phyloP scores from a whole-genome alignment of 92 coral and sea anemone species.

The Hydrozoanthus gracilis region DNA sequence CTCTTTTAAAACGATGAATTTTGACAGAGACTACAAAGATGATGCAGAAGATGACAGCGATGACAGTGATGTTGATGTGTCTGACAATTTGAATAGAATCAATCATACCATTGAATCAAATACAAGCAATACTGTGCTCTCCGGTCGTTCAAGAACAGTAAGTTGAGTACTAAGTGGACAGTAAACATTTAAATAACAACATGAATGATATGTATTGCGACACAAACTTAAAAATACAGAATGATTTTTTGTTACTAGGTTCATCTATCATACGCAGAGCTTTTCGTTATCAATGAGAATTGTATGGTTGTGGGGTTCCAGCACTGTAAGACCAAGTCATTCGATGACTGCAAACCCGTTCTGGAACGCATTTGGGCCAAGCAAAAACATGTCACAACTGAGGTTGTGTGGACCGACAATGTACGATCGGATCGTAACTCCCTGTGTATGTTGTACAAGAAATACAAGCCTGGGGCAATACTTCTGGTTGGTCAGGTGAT shows the following conservation, averaged over 20 bases:
- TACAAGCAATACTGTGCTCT: not conserved
- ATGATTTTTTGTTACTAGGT: not conserved
- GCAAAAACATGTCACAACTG: not conserved
- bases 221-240: not conserved
- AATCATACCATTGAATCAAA: not conserved
- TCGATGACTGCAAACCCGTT: conserved; percentile 9
- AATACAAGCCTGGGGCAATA: conserved; percentile 18
- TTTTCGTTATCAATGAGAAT: conserved; percentile 8
- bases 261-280: conserved; percentile 12
- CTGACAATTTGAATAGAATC: not conserved
- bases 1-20: not conserved
- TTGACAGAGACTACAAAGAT: conserved; percentile 12
- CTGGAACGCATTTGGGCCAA: conserved; percentile 5
- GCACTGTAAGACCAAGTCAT: conserved; percentile 25
- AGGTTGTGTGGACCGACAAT: conserved; percentile 29
- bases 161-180: not conserved
- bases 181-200: conserved; percentile 2
- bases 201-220: not conserved
- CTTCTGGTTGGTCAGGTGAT: conserved; percentile 39
- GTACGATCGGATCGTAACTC: conserved; percentile 1
- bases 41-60: conserved; percentile 20
- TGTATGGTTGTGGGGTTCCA: conserved; percentile 36
- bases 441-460: conserved; percentile 14
- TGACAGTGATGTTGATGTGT: conserved; percentile 14
- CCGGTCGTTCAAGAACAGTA: conserved; percentile 40